phyloP scores from a whole-genome alignment of 2,888 invertebrate genomes.

The Pandemis corylana region DNA sequence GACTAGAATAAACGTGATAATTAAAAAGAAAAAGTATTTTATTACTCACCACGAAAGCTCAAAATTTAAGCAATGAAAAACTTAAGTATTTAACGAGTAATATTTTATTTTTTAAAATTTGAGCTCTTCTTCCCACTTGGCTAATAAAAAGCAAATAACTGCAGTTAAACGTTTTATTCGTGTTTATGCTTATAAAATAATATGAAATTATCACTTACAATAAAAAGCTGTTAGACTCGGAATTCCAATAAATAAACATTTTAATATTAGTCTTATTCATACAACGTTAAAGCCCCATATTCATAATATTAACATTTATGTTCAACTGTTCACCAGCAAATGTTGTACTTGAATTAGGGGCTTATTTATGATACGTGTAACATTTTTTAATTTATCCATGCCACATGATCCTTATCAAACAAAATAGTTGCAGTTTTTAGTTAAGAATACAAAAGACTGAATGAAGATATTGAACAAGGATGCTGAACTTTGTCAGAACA shows the following conservation, averaged over 20 bases:
- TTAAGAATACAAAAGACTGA: too few species aligned
- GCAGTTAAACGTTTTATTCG: conserved; percentile 16
- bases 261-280: neutral
- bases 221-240: neutral
- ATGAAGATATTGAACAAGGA: too few species aligned
- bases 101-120: neutral
- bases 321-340: too few species aligned
- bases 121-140: neutral
- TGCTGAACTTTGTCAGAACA: too few species aligned
- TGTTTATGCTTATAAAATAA: conserved; percentile 5
- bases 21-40: conserved; percentile 2
- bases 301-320: too few species aligned
- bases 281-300: too few species aligned
- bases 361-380: too few species aligned
- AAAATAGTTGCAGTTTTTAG: too few species aligned
- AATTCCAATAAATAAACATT: conserved; percentile 1
- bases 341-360: too few species aligned
- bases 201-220: neutral
- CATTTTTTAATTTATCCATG: too few species aligned
- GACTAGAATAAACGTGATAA: conserved; percentile 15
- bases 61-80: neutral
- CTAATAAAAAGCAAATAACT: neutral
- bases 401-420: too few species aligned
- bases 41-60: neutral
- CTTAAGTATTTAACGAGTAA: neutral